phyloP scores from a whole-genome alignment of 2,888 invertebrate genomes.

The Drosophila subquinaria region DNA sequence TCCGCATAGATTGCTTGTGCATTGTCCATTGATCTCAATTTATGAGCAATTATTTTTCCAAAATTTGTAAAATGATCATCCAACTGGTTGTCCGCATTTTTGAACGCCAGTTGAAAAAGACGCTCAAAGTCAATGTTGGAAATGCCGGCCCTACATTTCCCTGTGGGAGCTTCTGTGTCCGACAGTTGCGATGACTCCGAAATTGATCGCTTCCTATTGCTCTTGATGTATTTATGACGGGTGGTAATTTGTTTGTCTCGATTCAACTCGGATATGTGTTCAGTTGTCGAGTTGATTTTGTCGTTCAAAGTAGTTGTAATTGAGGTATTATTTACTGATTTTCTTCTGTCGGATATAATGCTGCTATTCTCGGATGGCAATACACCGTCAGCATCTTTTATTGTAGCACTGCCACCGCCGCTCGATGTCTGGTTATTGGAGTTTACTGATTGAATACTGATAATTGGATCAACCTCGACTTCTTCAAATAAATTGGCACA shows the following conservation, averaged over 20 bases:
- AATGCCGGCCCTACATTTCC: constrained; percentile 82
- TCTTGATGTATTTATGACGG: constrained; percentile 42
- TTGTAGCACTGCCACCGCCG: constrained; percentile 26
- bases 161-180: constrained; percentile 67
- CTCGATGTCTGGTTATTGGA: constrained; percentile 55
- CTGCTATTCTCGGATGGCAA: constrained; percentile 54
- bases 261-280: constrained; percentile 32
- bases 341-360: constrained; percentile 53
- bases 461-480: constrained; percentile 60
- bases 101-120: constrained; percentile 82
- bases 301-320: constrained; percentile 22
- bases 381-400: constrained; percentile 68
- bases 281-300: constrained; percentile 36
- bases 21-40: constrained; percentile 83
- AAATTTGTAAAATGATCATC: constrained; percentile 84
- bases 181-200: constrained; percentile 78
- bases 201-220: constrained; percentile 73
- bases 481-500: constrained; percentile 72
- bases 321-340: constrained; percentile 55
- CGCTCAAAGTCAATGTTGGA: constrained; percentile 83
- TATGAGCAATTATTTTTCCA: constrained; percentile 84
- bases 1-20: constrained; percentile 84
- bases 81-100: constrained; percentile 76
- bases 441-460: constrained; percentile 66
- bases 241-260: constrained; percentile 26